These are phyloP conservation scores for Nipponacmea schrenckii DNA, from an alignment of 2,888 invertebrate species.

Conservation along the genomic window DNA sequence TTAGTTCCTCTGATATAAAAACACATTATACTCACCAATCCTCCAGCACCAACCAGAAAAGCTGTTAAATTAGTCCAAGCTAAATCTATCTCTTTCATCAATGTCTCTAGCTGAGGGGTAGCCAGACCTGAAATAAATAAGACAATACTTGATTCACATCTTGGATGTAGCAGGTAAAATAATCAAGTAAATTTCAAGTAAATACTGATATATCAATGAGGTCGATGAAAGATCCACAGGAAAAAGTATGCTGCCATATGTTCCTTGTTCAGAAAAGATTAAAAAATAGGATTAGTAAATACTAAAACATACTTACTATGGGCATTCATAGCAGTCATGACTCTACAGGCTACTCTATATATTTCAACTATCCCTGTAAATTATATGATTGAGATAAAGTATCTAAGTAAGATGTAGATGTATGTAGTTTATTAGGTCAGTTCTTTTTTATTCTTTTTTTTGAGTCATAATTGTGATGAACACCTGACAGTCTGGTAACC, in stretches of 20 bases:
- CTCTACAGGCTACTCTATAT: conserved; percentile 62
- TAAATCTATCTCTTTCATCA: conserved; percentile 60
- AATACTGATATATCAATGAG: neutral
- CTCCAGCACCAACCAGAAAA: conserved; percentile 61
- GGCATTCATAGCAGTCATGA: conserved; percentile 56
- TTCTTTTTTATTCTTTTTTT: too few relatives aligned
- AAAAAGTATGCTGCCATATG: too few relatives aligned
- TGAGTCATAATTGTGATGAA: too few relatives aligned
- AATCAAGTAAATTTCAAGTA: neutral
- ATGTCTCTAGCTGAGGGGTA: conserved; percentile 50
- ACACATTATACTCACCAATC: conserved; percentile 54
- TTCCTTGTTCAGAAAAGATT: too few relatives aligned
- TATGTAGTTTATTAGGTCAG: neutral
- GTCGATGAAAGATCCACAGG: too few relatives aligned
- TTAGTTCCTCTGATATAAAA: too few relatives aligned
- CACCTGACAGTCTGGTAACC: too few relatives aligned
- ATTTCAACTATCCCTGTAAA: conserved; percentile 63
- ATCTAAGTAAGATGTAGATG: neutral
- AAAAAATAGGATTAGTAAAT: too few relatives aligned
- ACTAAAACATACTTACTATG: conserved; percentile 43
- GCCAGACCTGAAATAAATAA: conserved; percentile 47
- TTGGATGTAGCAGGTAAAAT: neutral
- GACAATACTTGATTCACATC: neutral
- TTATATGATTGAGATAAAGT: neutral
- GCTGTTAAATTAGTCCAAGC: conserved; percentile 65